phyloP scores from a whole-genome alignment of 2,888 invertebrate species.

The Pimpla rufipes region DNA sequence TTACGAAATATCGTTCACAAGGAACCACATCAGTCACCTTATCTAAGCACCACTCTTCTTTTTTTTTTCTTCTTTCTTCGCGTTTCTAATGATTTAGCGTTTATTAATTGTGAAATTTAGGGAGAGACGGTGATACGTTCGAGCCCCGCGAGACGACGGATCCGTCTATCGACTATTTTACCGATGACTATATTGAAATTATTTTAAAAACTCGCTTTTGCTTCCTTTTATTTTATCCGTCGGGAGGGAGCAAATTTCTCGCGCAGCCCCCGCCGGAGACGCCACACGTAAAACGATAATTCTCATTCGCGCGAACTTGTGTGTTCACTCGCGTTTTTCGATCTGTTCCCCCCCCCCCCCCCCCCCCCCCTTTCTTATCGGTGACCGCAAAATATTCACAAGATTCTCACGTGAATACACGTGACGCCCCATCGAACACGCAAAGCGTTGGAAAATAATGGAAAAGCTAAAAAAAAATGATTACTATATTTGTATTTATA shows the following conservation, averaged over 20 bases:
- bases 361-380: neutral
- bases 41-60: conserved; percentile 58
- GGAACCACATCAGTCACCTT: conserved; percentile 63
- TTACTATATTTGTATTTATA: conserved; percentile 65
- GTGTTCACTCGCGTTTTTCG: conserved; percentile 19
- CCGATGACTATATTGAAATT: conserved; percentile 46
- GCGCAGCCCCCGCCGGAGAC: neutral
- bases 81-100: conserved; percentile 60
- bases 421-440: neutral
- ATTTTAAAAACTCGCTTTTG: conserved; percentile 40
- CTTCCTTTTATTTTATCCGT: conserved; percentile 53
- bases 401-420: conserved; percentile 9
- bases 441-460: conserved; percentile 20
- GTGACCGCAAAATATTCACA: conserved; percentile 6
- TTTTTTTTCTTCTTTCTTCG: conserved; percentile 42
- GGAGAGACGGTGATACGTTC: conserved; percentile 9
- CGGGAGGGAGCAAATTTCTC: neutral
- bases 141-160: conserved; percentile 18
- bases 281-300: conserved; percentile 19
- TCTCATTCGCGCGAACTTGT: conserved; percentile 41
- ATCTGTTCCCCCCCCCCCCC: neutral
- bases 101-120: conserved; percentile 33
- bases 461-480: conserved; percentile 29
- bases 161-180: conserved; percentile 50
- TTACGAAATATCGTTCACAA: conserved; percentile 66